phyloP scores from a whole-genome alignment of 1,140 invertebrate genomes.

The Neotoxoptera formosana region DNA sequence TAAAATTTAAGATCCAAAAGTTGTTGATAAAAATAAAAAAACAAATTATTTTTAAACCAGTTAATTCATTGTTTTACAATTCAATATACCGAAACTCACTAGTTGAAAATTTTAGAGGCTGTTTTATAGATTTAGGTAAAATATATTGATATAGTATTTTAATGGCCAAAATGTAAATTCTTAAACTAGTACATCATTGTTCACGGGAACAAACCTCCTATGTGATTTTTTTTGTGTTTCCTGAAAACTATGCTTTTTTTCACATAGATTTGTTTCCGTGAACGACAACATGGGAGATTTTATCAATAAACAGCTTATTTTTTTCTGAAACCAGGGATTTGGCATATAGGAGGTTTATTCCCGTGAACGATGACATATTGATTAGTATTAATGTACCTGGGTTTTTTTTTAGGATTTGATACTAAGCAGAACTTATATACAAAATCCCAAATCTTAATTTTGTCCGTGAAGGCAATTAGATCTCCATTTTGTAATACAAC shows the following conservation, averaged over 20 bases:
- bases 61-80: too few relatives aligned
- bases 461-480: not conserved
- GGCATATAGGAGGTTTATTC: too few relatives aligned
- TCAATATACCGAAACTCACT: not conserved
- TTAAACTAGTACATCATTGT: too few relatives aligned
- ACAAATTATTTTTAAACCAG: not conserved
- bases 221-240: too few relatives aligned
- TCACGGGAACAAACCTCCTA: too few relatives aligned
- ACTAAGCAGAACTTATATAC: not conserved
- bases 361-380: too few relatives aligned
- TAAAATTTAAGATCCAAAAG: too few relatives aligned
- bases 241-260: too few relatives aligned
- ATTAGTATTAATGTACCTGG: not conserved
- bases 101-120: not conserved
- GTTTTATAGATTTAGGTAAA: not conserved
- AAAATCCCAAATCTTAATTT: not conserved
- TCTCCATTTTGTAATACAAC: constrained; percentile 10
- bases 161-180: not conserved
- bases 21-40: not conserved
- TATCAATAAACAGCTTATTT: too few relatives aligned
- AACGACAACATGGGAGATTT: too few relatives aligned
- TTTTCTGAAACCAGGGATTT: too few relatives aligned
- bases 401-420: not conserved
- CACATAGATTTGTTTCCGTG: too few relatives aligned
- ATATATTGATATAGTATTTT: not conserved